phyloP scores from a whole-genome alignment of 2,113 vertebrate genomes.

The Merops nubicus region DNA sequence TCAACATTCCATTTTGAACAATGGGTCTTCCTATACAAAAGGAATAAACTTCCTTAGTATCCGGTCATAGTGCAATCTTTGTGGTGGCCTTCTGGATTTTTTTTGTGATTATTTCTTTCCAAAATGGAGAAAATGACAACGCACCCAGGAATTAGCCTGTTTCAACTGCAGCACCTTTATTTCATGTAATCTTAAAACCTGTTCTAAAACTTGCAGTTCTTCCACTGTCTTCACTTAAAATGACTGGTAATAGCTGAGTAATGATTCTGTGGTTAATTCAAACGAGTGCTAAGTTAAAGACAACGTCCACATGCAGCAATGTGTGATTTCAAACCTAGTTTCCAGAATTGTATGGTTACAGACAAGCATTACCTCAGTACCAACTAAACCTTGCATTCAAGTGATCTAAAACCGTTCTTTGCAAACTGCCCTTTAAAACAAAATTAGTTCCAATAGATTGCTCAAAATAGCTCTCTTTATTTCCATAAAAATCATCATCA shows the following conservation, averaged over 20 bases:
- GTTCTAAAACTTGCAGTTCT: not conserved
- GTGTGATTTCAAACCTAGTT: not conserved
- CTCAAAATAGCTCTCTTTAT: not conserved
- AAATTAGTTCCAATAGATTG: not conserved
- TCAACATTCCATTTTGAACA: not conserved
- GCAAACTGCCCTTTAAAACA: not conserved
- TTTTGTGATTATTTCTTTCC: not conserved
- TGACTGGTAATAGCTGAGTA: not conserved
- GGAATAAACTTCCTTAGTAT: not conserved
- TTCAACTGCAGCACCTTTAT: not conserved
- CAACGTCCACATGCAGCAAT: not conserved
- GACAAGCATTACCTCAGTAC: not conserved
- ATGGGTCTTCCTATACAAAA: not conserved
- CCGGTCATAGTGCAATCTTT: not conserved
- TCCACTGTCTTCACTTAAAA: not conserved
- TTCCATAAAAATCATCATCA: not conserved
- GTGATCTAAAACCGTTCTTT: not conserved
- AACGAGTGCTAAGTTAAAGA: not conserved
- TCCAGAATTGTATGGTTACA: not conserved
- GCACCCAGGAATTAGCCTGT: not conserved
- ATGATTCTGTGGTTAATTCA: not conserved
- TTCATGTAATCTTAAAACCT: not conserved
- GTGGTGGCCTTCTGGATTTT: not conserved
- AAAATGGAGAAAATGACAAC: not conserved
- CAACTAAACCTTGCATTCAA: not conserved